These are phyloP conservation scores for Hydractinia symbiolongicarpus DNA, from an alignment of 30 jellyfish, hydroid and myxozoan genomes.

Conservation along the genomic window DNA sequence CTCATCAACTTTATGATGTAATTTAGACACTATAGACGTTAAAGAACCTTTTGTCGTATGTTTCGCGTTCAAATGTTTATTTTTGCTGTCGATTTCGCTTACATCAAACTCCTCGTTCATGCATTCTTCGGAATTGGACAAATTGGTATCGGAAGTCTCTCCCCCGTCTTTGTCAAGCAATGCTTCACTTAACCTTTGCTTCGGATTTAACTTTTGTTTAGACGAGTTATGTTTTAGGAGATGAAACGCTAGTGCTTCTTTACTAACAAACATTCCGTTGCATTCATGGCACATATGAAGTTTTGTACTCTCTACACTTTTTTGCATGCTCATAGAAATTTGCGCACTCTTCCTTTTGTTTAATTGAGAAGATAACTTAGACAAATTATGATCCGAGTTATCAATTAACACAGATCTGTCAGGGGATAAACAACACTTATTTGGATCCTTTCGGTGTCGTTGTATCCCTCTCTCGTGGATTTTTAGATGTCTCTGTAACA, in stretches of 20 bases:
- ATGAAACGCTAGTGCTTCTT: slow-evolving; percentile 4
- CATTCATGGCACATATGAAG: slow-evolving; percentile 8
- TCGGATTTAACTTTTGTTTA: neutral
- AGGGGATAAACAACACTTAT: too few species aligned
- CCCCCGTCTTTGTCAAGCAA: neutral
- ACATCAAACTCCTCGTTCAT: neutral
- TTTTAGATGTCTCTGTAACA: slow-evolving; percentile 20
- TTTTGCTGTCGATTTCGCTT: neutral
- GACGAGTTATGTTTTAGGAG: neutral
- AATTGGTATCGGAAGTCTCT: neutral
- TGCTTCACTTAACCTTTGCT: neutral
- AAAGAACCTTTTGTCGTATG: slow-evolving; percentile 6
- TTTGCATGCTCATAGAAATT: too few species aligned
- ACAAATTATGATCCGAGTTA: too few species aligned
- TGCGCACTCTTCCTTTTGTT: too few species aligned
- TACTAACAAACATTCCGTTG: neutral
- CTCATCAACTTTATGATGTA: slow-evolving; percentile 35
- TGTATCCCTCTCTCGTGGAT: slow-evolving; percentile 5
- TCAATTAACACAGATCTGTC: too few species aligned
- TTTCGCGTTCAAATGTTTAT: neutral
- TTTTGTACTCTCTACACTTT: too few species aligned
- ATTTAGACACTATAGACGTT: slow-evolving; percentile 29
- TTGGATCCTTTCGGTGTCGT: too few species aligned
- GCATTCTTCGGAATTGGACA: neutral
- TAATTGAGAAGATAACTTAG: too few species aligned